Base-by-base conservation (phyloP, 2,888 invertebrate species). In the Hartigia nigra region DNA sequence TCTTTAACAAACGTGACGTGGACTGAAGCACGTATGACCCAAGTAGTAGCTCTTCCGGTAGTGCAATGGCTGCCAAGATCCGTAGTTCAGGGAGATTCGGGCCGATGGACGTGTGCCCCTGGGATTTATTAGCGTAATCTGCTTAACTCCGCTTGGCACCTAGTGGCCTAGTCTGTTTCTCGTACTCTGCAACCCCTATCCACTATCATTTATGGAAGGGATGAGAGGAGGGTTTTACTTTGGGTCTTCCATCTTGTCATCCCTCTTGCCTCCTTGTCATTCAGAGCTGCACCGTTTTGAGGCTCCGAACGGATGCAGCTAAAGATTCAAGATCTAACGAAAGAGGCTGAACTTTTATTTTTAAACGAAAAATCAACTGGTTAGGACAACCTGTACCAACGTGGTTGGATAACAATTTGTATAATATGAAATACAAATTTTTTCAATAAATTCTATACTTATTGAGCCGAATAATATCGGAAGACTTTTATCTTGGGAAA, bases 111-210 rank as follows among this genome's bases (percentile, higher is more conserved):
- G 87, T 83, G 83, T 83, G 79, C 82, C 79, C 79, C 80, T 77
- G 83, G 85, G 88, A 89, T 88, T 88, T 88, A 88, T 89, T 87
- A 89, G 86, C 84, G 86, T 89, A 89, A 88, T 89, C 89, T 88
- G 84, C 86, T 89, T 87, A 88, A 87, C 86, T 86, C 82, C 83
- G 81, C 83, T 23, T 84, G 86, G 82, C 83, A 84, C 80, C 81
- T 37, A 80, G 76, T 82, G 81, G 78, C 80, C 79, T 70, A 79
- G 80, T 79, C 80, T 74, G 80, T 82, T 82, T 81, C 78, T 78
- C 78, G 82, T 82, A 72, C 81, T 78, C 81, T 79, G 76, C 78
- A 78, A 39, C 39, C 39, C 39, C 39, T 39, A 39, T 39, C 75
- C 76, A 75, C 78, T 77, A 75, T 76, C 80, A 81, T 82, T 85